phyloP scores from a whole-genome alignment of 2,888 invertebrate species.

The Acrobasis consociella region DNA sequence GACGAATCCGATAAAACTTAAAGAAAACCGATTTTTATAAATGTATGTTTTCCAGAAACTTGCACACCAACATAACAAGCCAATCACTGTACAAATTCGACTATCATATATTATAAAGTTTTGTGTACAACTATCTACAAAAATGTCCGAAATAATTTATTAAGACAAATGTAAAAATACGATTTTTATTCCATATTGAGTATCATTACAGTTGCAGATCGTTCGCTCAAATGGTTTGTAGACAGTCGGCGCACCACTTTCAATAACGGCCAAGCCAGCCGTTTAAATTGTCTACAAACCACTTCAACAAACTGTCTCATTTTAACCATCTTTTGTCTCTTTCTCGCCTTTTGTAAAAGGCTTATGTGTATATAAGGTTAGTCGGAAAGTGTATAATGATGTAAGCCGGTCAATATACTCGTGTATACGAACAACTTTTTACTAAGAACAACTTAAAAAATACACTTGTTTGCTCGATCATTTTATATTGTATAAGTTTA shows the following conservation, averaged over 20 bases:
- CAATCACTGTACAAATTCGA: background rate
- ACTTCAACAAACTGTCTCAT: background rate
- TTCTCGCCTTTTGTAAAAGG: background rate
- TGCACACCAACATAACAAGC: background rate
- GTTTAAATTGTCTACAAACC: no score
- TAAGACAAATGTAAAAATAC: background rate
- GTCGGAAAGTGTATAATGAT: no score
- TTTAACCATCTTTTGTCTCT: background rate
- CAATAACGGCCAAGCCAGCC: no score
- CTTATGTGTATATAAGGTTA: no score
- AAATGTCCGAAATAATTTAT: conserved; percentile 2
- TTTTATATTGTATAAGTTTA: no score
- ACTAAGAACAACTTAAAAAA: no score
- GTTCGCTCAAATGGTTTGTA: background rate
- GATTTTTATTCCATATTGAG: background rate
- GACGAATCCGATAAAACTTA: no score
- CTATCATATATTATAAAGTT: background rate
- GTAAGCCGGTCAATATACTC: no score
- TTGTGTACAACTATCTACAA: conserved; percentile 4
- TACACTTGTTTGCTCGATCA: no score
- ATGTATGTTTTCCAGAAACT: background rate
- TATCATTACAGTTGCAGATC: background rate
- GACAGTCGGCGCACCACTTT: no score
- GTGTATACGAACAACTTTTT: no score
- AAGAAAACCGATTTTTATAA: no score